Evolutionary conservation across 2,797 vertebrate genomes (phyloP).

Genomic region (Sitta carolinensis): DNA sequence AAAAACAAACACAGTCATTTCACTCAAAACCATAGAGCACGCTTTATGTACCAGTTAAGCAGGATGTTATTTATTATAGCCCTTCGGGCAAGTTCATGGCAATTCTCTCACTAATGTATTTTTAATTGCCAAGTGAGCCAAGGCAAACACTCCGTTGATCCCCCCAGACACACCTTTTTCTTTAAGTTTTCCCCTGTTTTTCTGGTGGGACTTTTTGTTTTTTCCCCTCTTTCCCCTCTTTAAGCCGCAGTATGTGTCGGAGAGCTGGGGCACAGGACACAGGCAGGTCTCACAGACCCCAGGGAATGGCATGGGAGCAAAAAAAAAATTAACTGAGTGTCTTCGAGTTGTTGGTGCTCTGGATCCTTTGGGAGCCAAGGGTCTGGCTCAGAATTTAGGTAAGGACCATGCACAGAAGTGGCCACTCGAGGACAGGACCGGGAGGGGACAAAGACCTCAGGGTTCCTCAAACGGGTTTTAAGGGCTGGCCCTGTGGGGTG

Average conservation of each 20-base stretch:
- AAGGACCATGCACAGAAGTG: not conserved
- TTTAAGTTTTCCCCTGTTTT: not conserved
- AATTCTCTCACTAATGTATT: constrained; percentile 25
- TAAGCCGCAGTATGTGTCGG: not conserved
- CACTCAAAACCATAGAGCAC: constrained; percentile 6
- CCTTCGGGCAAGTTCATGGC: constrained; percentile 29
- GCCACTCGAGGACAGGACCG: not conserved
- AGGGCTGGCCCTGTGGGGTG: not conserved
- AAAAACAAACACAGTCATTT: constrained; percentile 11
- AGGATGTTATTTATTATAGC: constrained; percentile 38
- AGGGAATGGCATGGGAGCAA: not conserved
- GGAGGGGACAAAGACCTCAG: not conserved
- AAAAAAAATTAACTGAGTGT: not conserved
- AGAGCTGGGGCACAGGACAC: not conserved
- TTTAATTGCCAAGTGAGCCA: constrained; percentile 22
- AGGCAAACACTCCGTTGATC: not conserved
- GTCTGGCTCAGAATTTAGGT: not conserved
- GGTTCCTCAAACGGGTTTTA: not conserved
- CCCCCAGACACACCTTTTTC: not conserved
- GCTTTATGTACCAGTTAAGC: not conserved
- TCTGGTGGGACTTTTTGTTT: not conserved
- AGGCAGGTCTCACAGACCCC: not conserved
- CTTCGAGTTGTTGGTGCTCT: not conserved
- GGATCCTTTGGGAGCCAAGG: not conserved
- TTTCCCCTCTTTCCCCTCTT: not conserved